phyloP scores from a whole-genome alignment of 2,888 invertebrate genomes.

The Alitta virens region DNA sequence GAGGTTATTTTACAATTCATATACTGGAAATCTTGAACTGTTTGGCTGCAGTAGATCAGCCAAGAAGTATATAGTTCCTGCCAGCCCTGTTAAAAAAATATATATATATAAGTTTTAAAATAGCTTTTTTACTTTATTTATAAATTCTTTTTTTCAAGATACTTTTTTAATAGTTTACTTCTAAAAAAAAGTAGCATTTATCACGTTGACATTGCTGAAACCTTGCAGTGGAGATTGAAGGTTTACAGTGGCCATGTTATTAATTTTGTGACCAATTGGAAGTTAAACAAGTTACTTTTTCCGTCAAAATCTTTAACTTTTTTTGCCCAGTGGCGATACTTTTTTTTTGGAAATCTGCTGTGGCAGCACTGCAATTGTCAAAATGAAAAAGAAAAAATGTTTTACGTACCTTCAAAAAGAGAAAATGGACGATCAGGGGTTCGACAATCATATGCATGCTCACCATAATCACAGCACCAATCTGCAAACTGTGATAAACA shows the following conservation, averaged over 20 bases:
- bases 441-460: conserved; percentile 62
- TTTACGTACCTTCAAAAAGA: conserved; percentile 73
- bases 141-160: no score
- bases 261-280: no score
- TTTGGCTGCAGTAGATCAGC: conserved; percentile 68
- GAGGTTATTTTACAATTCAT: conserved; percentile 41
- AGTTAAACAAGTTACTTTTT: no score
- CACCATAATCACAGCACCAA: conserved; percentile 75
- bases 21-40: conserved; percentile 75
- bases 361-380: not conserved
- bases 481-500: conserved; percentile 70
- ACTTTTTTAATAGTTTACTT: no score
- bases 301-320: no score
- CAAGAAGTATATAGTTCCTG: conserved; percentile 75
- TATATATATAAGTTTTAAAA: not conserved
- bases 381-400: no score
- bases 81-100: conserved; percentile 56
- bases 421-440: conserved; percentile 79
- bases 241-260: no score
- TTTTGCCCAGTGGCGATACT: no score
- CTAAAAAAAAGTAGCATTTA: no score
- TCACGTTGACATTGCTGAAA: no score
- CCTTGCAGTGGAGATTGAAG: no score
- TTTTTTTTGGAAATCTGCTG: not conserved
- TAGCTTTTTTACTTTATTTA: no score